Evolutionary conservation across 2,113 vertebrate genomes (phyloP), one percentile per base, ranked within the genome.

Genomic region (Smithornis capensis): DNA sequence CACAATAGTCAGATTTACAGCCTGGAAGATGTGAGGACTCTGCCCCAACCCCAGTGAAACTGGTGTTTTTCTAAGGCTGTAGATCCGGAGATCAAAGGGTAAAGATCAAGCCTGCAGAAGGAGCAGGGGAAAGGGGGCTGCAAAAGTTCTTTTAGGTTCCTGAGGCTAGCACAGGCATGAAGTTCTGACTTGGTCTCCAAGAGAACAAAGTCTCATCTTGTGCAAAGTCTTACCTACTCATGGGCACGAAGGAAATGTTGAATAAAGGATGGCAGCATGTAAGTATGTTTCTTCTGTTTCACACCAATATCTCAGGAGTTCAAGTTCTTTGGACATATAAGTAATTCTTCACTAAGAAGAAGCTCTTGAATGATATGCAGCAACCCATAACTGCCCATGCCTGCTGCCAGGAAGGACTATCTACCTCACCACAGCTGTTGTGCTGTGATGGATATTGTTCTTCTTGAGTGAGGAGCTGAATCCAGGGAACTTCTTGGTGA

Each of bases 1-100:
- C 83, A 97, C 94, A 96, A 96, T 94, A 94, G 93, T 91, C 71
- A 95, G 81, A 97, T 96, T 95, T 95, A 89, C 91, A 89, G 95
- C 67, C 87, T 96, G 89, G 76, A 91, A 97, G 91, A 97, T 84
- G 78, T 95, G 93, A 91, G 1, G 22, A 60, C 57, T 95, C 56
- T 95, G 77, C 33, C 83, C 18, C 83, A 95, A 11, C 25, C 55
- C 62, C 70, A 82, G 49, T 55, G 84, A 94, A 94, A 94, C 37
- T 67, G 23, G 79, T 95, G 83, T 95, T 97, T 95, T 96, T 75
- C 69, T 83, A 89, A 94, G 65, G 44, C 89, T 92, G 65, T 68
- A 69, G 78, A 94, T 95, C 89, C 7, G 16, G 84, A 96, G 77
- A 97, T 97, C 95, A 97, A 97, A 97, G 65, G 45, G 74, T 87